Conservation (phyloP, 2,113 vertebrate genomes). For the Tauraco erythrolophus region DNA sequence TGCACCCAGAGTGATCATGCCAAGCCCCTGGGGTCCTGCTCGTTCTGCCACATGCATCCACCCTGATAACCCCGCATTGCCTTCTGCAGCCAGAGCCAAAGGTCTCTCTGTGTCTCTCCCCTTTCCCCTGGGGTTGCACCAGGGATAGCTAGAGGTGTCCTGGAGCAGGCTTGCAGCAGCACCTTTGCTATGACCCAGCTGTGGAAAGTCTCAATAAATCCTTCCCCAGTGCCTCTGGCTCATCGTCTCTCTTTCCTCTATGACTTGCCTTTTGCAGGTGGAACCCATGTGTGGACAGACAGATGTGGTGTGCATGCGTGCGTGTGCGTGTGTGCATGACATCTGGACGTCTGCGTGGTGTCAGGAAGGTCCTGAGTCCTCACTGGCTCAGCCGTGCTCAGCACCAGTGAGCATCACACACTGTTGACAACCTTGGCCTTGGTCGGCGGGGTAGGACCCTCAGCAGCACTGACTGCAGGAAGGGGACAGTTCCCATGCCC, state of each 20-base stretch:
- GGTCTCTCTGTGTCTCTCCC: neutral
- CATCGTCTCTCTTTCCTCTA: neutral
- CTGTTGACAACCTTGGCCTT: neutral
- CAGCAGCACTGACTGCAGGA: neutral
- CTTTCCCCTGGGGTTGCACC: neutral
- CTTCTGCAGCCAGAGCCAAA: neutral
- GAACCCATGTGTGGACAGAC: rapidly evolving
- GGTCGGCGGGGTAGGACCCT: rapidly evolving
- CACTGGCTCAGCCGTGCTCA: rapidly evolving
- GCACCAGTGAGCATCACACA: neutral
- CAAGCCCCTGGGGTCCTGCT: neutral
- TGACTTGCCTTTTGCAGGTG: neutral
- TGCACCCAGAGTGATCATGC: neutral
- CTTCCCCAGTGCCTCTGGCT: neutral
- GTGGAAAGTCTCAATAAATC: slow-evolving; percentile 21
- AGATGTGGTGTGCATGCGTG: rapidly evolving
- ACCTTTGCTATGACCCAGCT: neutral
- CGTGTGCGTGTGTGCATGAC: rapidly evolving
- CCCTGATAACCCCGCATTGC: neutral
- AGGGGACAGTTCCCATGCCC: rapidly evolving
- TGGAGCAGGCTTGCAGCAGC: neutral
- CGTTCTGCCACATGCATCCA: rapidly evolving
- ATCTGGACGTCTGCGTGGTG: rapidly evolving
- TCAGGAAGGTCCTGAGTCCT: neutral
- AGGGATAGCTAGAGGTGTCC: neutral